These are phyloP conservation scores for Xanthorhoe designata DNA, from an alignment of 2,888 invertebrate genomes.

Conservation along the genomic window DNA sequence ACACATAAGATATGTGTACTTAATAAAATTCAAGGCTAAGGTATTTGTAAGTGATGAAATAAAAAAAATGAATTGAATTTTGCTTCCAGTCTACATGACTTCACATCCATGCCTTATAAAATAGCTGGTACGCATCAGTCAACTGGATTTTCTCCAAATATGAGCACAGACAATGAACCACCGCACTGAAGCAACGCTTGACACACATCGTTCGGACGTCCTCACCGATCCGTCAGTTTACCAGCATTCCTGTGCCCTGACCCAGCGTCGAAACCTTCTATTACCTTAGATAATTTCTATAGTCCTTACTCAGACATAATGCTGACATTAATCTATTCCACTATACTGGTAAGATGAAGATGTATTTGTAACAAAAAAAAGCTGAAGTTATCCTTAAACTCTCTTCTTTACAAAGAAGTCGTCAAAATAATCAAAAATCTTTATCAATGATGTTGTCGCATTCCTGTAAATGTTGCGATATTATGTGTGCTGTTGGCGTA, in stretches of 20 bases:
- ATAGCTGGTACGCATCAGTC: constrained; percentile 10
- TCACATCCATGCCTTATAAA: constrained; percentile 1
- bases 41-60: too few relatives aligned
- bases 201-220: constrained; percentile 60
- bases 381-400: too few relatives aligned
- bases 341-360: background rate
- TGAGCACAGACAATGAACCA: constrained; percentile 30
- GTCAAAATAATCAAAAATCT: too few relatives aligned
- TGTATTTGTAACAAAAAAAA: background rate
- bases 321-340: background rate
- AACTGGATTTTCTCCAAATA: constrained; percentile 18
- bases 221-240: constrained; percentile 77
- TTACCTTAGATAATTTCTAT: background rate
- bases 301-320: background rate
- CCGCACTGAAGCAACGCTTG: constrained; percentile 20
- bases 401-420: too few relatives aligned
- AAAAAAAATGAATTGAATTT: background rate
- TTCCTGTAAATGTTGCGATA: too few relatives aligned
- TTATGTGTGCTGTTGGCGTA: too few relatives aligned
- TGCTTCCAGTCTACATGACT: background rate
- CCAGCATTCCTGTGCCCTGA: constrained; percentile 77
- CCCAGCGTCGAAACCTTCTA: constrained; percentile 50
- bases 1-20: too few relatives aligned
- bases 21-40: too few relatives aligned
- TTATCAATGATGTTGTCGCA: too few relatives aligned